phyloP scores from a whole-genome alignment of 2,888 invertebrate genomes.

The Aplocera efformata region DNA sequence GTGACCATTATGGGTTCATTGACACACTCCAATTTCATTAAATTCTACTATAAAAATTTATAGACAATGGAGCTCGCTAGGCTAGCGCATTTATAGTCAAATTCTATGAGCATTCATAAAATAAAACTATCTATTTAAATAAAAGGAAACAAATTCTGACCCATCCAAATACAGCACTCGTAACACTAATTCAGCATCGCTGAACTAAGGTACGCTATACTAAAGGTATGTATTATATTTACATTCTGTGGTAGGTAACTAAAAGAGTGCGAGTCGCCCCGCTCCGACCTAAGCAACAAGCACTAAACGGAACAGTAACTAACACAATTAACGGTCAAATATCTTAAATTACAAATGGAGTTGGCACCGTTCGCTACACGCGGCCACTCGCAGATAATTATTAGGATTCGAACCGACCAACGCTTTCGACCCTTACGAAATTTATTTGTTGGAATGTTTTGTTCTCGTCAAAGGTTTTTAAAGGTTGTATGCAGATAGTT shows the following conservation, averaged over 20 bases:
- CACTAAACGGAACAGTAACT: constrained; percentile 71
- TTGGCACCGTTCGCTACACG: constrained; percentile 64
- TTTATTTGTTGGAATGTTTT: constrained; percentile 49
- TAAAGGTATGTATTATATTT: constrained; percentile 32
- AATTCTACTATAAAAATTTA: constrained; percentile 69
- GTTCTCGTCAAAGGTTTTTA: constrained; percentile 26
- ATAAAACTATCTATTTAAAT: constrained; percentile 59
- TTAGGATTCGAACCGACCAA: constrained; percentile 66
- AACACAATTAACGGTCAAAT: constrained; percentile 72
- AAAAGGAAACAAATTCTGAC: constrained; percentile 65
- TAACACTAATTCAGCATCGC: constrained; percentile 52
- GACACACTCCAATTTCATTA: constrained; percentile 57
- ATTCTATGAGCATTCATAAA: constrained; percentile 68
- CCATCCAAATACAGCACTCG: constrained; percentile 75
- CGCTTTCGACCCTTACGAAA: constrained; percentile 52
- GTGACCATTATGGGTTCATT: constrained; percentile 56
- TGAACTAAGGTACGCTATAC: constrained; percentile 60
- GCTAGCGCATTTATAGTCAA: constrained; percentile 63
- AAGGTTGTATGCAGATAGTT: constrained; percentile 60
- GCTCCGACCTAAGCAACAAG: constrained; percentile 64
- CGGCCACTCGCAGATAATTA: constrained; percentile 67
- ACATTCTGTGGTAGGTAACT: constrained; percentile 34
- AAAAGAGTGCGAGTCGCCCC: constrained; percentile 52
- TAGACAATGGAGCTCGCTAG: constrained; percentile 72
- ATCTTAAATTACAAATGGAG: constrained; percentile 73